Base-by-base conservation (phyloP, 2,888 invertebrate genomes). In the Hemistola chrysoprasaria region DNA sequence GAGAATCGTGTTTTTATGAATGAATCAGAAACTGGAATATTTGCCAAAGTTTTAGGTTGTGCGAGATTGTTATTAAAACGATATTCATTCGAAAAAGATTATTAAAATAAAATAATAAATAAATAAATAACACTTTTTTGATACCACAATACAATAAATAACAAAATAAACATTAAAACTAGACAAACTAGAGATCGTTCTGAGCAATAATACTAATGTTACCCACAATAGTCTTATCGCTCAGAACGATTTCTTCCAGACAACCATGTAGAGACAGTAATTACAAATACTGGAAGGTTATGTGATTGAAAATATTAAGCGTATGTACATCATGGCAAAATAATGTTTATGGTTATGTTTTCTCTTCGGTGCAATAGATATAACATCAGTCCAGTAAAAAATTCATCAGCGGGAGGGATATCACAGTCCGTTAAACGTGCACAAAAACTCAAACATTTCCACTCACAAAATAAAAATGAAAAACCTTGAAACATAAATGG, bases 381-480 rank as follows among this genome's bases (percentile, higher is more conserved):
- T 8, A 24, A 5, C 4, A 6, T 24, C 2, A 25, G 4, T 24
- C 23, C 11, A 4, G 28, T 8, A 32, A 33, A 20, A 11, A 55
- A 56, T 60, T 68, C 71, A 73, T 73, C 65, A 72, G 58, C 53
- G 40, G 53, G 59, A 66, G 69, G 68, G 61, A 64, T 53, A 54
- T 50, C 60, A 66, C 58, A 68, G 66, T 65, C 65, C 63, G 67
- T 52, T 65, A 55, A 58, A 43, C 48, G 44, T 56, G 16, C 50
- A 53, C 53, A 66, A 62, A 64, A 62, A 62, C 56, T 56, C 39
- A 44, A 59, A 54, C 58, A 59, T 63, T 62, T 53, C 53, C 50
- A 56, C 48, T 54, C 53, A 55, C 49, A 53, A 64, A 58, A 65
- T 59, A 55, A 58, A 38, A 39, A 42, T 49, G 25, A 42, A 41